Percentiles rank a stretch among this genome's conserved stretches.
Conservation (phyloP, 2,113 vertebrate genomes). For the Egretta garzetta region DNA sequence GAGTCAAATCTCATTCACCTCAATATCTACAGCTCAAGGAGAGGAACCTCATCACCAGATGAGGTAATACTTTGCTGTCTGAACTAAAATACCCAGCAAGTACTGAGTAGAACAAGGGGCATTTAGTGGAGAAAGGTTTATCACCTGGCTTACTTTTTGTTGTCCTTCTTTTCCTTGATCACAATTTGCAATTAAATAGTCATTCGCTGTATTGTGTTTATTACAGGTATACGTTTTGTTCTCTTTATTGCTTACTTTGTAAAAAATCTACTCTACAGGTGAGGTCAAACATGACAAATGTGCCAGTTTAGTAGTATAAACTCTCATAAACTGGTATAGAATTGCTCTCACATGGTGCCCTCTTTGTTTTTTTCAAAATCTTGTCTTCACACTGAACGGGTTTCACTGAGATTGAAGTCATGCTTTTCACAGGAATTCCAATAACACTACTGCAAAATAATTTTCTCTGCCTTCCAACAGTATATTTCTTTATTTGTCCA, state of each 20-base stretch:
- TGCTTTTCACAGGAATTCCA: neutral
- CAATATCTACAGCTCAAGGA: neutral
- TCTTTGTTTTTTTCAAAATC: slow-evolving; percentile 10
- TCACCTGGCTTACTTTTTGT: neutral
- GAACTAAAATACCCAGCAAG: neutral
- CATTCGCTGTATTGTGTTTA: neutral
- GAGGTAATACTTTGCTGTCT: neutral
- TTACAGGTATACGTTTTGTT: neutral
- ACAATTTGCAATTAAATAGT: neutral
- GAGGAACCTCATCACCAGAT: neutral
- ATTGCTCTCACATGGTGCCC: neutral
- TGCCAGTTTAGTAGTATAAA: neutral
- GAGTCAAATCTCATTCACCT: neutral
- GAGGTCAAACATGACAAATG: neutral
- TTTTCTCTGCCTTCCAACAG: neutral
- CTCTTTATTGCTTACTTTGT: neutral
- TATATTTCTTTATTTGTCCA: slow-evolving; percentile 20
- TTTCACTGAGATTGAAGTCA: neutral
- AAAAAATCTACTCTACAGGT: neutral
- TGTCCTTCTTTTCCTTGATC: neutral
- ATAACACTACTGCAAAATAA: neutral
- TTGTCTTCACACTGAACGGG: neutral
- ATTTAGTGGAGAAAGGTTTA: neutral
- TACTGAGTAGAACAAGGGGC: neutral
- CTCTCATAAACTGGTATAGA: neutral